Percentiles rank a stretch among this genome's conserved stretches.
These are phyloP conservation scores for Calephelis virginiensis DNA, from an alignment of 1,140 invertebrate species.

Conservation along the genomic window DNA sequence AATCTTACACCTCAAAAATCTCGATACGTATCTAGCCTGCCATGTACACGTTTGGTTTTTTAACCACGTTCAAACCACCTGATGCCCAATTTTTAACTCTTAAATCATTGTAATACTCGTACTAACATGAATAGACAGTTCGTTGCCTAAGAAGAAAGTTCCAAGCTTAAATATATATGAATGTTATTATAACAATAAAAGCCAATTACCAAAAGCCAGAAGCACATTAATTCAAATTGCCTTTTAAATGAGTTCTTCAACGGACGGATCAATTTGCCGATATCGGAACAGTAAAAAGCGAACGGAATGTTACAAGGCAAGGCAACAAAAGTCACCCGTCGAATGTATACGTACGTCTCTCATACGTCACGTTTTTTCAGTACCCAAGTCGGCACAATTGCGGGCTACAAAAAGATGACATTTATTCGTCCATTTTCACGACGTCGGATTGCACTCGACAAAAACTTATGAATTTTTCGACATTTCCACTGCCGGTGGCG, in stretches of 20 bases:
- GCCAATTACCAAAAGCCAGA: slow-evolving; percentile 21
- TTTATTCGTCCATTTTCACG: slow-evolving; percentile 51
- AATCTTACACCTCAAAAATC: too few species aligned
- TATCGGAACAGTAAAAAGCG: slow-evolving; percentile 32
- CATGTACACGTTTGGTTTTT: too few species aligned
- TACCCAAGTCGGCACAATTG: slow-evolving; percentile 45
- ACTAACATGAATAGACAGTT: too few species aligned
- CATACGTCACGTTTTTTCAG: slow-evolving; percentile 51
- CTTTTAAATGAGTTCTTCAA: slow-evolving; percentile 18
- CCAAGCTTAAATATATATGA: too few species aligned
- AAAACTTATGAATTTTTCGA: slow-evolving; percentile 60
- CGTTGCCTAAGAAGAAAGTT: neutral
- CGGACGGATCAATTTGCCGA: slow-evolving; percentile 36
- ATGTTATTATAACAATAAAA: slow-evolving; percentile 7
- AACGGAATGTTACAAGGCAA: slow-evolving; percentile 37
- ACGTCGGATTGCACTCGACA: slow-evolving; percentile 44
- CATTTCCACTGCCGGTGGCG: slow-evolving; percentile 46
- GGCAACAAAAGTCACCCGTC: slow-evolving; percentile 46
- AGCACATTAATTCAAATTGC: slow-evolving; percentile 12
- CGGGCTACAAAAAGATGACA: slow-evolving; percentile 54
- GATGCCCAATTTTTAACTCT: too few species aligned
- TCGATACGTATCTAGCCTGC: too few species aligned
- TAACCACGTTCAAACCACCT: too few species aligned
- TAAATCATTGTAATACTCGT: too few species aligned
- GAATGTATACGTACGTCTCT: slow-evolving; percentile 43